These are phyloP conservation scores for Rotaria socialis DNA, from an alignment of 2,888 invertebrate genomes.

Conservation along the genomic window DNA sequence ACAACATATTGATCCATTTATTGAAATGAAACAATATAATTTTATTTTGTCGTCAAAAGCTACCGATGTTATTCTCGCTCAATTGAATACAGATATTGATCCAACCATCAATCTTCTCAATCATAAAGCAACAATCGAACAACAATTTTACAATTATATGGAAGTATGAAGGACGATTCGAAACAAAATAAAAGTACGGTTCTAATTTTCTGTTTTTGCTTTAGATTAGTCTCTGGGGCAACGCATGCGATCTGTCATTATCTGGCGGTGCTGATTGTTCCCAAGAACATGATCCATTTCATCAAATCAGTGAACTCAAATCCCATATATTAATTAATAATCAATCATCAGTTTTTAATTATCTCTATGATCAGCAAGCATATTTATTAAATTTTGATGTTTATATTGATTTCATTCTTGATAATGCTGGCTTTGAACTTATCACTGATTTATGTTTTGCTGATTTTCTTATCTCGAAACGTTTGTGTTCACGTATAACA, in stretches of 20 bases:
- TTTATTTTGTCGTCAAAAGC: slow-evolving; percentile 61
- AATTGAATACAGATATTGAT: slow-evolving; percentile 12
- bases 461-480: slow-evolving; percentile 69
- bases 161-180: not conserved
- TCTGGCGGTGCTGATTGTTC: slow-evolving; percentile 66
- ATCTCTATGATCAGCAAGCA: slow-evolving; percentile 3
- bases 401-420: slow-evolving; percentile 66
- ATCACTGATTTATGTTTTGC: slow-evolving; percentile 82
- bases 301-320: slow-evolving; percentile 34
- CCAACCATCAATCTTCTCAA: not conserved
- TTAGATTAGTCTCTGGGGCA: slow-evolving; percentile 73
- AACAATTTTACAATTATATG: slow-evolving; percentile 23
- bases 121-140: slow-evolving; percentile 4
- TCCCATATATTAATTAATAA: slow-evolving; percentile 38
- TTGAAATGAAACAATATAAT: slow-evolving; percentile 69
- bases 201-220: not conserved
- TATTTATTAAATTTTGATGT: slow-evolving; percentile 46
- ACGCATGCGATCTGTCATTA: slow-evolving; percentile 84
- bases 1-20: slow-evolving; percentile 72
- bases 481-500: slow-evolving; percentile 67
- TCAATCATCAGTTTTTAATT: slow-evolving; percentile 38
- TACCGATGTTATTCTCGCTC: slow-evolving; percentile 43
- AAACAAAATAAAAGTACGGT: not conserved
- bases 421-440: slow-evolving; percentile 89
- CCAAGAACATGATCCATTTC: slow-evolving; percentile 38